Evolutionary conservation across 2,888 invertebrate species (phyloP), one percentile per base, ranked within the genome.

Genomic region (Dendrolimus pini): DNA sequence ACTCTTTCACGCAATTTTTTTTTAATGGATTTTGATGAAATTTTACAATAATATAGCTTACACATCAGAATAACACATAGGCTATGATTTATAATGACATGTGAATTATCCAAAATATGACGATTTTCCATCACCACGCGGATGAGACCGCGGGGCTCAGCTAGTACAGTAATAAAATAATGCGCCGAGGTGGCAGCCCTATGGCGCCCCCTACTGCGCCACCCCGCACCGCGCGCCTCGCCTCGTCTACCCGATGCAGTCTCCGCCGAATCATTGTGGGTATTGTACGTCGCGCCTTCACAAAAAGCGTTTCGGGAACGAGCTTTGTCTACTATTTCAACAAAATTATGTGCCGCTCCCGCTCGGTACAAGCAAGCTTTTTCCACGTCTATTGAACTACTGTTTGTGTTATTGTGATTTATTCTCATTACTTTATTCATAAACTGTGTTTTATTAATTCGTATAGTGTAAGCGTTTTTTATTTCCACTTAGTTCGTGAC

Each of bases 231-330:
- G 60, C 65, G 60, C 65, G 60, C 69, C 68, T 68, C 74, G 64
- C 67, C 65, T 73, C 70, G 72, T 65, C 66, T 64, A 65, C 67
- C 76, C 77, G 78, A 82, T 88, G 88, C 89, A 90, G 89, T 90
- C 88, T 82, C 78, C 73, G 75, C 75, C 72, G 70, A 73, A 67
- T 72, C 69, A 72, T 63, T 63, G 70, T 60, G 56, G 66, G 60
- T 66, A 60, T 57, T 60, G 66, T 62, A 78, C 81, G 83, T 78
- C 65, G 59, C 60, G 60, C 68, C 55, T 57, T 55, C 61, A 56
- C 56, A 63, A 68, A 79, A 83, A 85, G 80, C 85, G 81, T 81
- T 61, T 76, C 83, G 86, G 73, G 74, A 76, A 78, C 87, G 89
- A 86, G 89, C 89, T 89, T 89, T 87, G 75, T 79, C 78, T 73